Percentiles rank a stretch among this genome's conserved stretches.
Conservation (phyloP, 2,888 invertebrate genomes). For the Pristionchus arcanus region DNA sequence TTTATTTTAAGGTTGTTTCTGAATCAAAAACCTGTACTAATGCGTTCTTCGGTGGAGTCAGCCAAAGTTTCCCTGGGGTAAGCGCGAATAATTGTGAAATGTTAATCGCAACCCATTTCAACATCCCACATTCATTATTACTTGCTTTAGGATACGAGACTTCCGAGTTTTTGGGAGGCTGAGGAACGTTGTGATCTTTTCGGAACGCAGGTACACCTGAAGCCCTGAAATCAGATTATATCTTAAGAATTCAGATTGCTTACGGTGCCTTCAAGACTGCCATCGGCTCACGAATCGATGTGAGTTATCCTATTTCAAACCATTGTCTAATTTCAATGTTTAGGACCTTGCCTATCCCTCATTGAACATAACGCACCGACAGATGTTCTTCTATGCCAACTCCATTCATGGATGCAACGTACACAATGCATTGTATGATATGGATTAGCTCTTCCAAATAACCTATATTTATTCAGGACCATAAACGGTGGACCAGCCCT, state of each 20-base stretch:
- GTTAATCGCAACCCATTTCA: no score
- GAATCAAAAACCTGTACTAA: neutral
- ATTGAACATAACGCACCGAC: neutral
- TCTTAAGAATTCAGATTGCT: neutral
- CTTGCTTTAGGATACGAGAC: neutral
- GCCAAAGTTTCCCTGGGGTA: neutral
- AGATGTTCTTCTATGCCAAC: constrained; percentile 28
- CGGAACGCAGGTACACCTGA: neutral
- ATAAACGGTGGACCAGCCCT: neutral
- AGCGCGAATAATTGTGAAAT: neutral
- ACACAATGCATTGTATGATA: neutral
- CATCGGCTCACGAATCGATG: neutral
- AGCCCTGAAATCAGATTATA: neutral
- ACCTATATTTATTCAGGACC: neutral
- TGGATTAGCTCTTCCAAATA: neutral
- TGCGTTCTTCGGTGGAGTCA: neutral
- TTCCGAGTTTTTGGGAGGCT: neutral
- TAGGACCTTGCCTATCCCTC: neutral
- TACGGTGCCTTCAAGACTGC: neutral
- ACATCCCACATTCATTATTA: no score
- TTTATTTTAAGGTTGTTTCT: neutral
- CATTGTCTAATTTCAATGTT: neutral
- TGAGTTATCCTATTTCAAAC: neutral
- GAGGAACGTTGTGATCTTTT: neutral
- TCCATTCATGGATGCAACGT: constrained; percentile 9